A percentile compares a stretch with the other conserved stretches of the same genome.
These are phyloP conservation scores for Euwallacea similis DNA, from an alignment of 1,140 invertebrate species.

Conservation along the genomic window DNA sequence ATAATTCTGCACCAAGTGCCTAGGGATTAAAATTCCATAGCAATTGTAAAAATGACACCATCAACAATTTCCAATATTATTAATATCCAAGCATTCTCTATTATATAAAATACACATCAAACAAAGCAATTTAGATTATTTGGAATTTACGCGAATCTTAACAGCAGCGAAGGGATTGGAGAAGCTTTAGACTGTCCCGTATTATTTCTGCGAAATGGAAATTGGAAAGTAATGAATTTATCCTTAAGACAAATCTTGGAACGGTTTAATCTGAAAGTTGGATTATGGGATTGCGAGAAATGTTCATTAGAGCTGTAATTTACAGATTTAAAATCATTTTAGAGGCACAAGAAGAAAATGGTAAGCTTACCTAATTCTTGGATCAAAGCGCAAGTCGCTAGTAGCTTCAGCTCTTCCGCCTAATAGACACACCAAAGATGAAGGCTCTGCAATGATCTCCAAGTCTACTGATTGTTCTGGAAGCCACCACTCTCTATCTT, in stretches of 20 bases:
- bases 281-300: slow-evolving; percentile 10
- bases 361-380: slow-evolving; percentile 50
- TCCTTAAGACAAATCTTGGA: slow-evolving; percentile 21
- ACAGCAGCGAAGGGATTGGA: too few species aligned
- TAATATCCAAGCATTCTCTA: too few species aligned
- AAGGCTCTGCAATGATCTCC: slow-evolving; percentile 58
- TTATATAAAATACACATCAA: too few species aligned
- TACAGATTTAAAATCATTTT: not conserved
- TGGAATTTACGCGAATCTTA: too few species aligned
- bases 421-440: slow-evolving; percentile 61
- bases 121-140: too few species aligned
- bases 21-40: too few species aligned
- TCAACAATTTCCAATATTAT: too few species aligned
- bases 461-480: slow-evolving; percentile 59
- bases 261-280: slow-evolving; percentile 34
- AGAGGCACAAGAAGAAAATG: not conserved
- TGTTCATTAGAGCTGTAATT: slow-evolving; percentile 15
- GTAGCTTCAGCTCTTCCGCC: slow-evolving; percentile 56
- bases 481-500: slow-evolving; percentile 61
- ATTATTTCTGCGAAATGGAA: slow-evolving; percentile 23
- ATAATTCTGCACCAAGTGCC: too few species aligned
- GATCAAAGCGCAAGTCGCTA: slow-evolving; percentile 57
- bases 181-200: not conserved
- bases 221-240: slow-evolving; percentile 31
- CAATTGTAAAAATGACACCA: too few species aligned